phyloP scores from a whole-genome alignment of 2,113 vertebrate genomes.

The human (Homo sapiens) region DNA sequence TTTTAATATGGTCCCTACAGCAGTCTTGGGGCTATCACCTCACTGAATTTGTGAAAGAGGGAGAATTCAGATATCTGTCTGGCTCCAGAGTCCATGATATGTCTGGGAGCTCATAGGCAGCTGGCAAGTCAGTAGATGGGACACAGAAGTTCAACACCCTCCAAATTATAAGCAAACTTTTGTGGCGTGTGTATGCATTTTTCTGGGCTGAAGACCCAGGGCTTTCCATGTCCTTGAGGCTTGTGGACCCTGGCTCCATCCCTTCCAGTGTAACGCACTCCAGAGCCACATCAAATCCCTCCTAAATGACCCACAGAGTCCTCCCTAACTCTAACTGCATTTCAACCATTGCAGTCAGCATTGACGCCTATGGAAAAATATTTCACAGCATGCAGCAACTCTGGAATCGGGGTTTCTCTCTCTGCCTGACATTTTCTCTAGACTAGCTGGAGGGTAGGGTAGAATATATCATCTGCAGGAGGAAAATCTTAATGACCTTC shows the following conservation, averaged over 20 bases:
- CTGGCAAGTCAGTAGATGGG: background rate
- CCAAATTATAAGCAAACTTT: background rate
- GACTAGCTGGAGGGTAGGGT: no score
- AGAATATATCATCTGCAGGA: background rate
- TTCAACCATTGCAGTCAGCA: background rate
- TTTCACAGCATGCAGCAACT: background rate
- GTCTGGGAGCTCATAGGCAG: background rate
- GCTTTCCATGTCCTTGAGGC: background rate
- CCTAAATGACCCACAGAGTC: background rate
- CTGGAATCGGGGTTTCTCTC: background rate
- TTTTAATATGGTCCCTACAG: conserved; percentile 33
- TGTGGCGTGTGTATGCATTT: background rate
- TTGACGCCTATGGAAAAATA: background rate
- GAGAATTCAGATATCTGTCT: background rate
- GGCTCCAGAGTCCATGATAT: background rate
- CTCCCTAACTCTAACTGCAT: background rate
- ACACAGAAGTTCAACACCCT: background rate
- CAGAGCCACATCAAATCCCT: background rate
- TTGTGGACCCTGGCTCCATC: background rate
- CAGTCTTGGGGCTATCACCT: background rate
- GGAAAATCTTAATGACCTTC: background rate
- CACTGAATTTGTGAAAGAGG: background rate
- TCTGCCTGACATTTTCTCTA: background rate
- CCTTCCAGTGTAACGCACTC: background rate
- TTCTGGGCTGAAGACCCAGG: background rate